These are phyloP conservation scores for Lasioglossum villosulum DNA, from an alignment of 2,888 invertebrate genomes.

Conservation along the genomic window DNA sequence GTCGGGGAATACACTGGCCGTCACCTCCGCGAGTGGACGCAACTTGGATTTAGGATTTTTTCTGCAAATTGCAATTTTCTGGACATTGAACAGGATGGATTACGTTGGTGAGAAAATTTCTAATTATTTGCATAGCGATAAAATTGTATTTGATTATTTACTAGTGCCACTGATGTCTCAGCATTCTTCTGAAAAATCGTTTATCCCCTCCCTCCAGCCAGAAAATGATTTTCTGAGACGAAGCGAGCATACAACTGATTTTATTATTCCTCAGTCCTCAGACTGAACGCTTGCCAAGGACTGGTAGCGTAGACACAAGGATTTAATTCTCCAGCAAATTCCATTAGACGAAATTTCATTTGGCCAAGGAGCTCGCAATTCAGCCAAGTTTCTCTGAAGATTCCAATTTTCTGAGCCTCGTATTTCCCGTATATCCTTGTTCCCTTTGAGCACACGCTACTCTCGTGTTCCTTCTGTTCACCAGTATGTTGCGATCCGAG, in stretches of 20 bases:
- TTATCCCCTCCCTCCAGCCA: background rate
- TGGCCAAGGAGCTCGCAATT: conserved; percentile 36
- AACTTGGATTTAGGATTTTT: background rate
- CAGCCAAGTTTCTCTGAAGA: conserved; percentile 15
- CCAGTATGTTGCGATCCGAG: background rate
- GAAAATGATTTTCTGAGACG: background rate
- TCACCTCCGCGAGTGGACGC: background rate
- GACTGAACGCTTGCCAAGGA: background rate
- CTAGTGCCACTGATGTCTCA: background rate
- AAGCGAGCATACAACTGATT: background rate
- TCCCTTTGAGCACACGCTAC: background rate
- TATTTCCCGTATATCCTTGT: background rate
- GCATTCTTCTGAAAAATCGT: background rate
- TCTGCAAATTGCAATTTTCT: too few species aligned
- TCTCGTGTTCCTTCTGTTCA: background rate
- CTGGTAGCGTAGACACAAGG: background rate
- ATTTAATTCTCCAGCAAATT: conserved; percentile 17
- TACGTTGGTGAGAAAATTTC: too few species aligned
- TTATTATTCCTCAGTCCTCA: background rate
- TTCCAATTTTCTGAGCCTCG: background rate
- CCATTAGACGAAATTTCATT: conserved; percentile 43
- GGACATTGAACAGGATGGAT: too few species aligned
- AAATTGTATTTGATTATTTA: too few species aligned
- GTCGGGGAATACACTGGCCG: background rate
- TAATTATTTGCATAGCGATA: too few species aligned